phyloP scores from a whole-genome alignment of 1,140 invertebrate species.

The Brachionus paranguensis region DNA sequence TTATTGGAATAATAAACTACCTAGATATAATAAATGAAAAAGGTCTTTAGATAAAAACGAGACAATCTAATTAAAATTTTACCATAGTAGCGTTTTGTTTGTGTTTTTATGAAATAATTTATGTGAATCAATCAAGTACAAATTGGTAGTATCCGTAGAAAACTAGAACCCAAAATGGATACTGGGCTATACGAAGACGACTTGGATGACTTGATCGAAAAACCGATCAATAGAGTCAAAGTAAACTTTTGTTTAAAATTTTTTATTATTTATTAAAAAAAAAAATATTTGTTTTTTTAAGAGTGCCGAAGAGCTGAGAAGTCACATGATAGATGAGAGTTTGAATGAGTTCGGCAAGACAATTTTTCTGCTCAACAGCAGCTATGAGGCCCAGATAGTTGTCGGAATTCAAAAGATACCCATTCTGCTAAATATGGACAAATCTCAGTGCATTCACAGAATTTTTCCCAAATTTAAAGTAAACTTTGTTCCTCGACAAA shows the following conservation, averaged over 20 bases:
- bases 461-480: conserved; percentile 34
- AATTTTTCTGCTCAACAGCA: conserved; percentile 1
- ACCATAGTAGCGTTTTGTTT: conserved; percentile 18
- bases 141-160: background rate
- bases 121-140: background rate
- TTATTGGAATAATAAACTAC: background rate
- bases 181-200: conserved; percentile 10
- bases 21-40: background rate
- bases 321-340: conserved; percentile 22
- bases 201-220: conserved; percentile 8
- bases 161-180: background rate
- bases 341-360: conserved; percentile 30
- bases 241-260: background rate
- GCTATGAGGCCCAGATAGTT: conserved; percentile 28
- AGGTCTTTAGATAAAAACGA: background rate
- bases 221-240: conserved; percentile 28
- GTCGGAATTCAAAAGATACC: conserved; percentile 14
- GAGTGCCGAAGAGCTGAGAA: conserved; percentile 27
- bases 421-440: background rate
- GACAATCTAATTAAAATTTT: background rate
- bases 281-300: background rate
- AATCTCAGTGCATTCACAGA: conserved; percentile 10
- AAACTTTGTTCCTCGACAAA: background rate
- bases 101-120: background rate
- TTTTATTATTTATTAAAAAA: background rate